Base-by-base conservation (phyloP, 2,113 vertebrate species). In the Labrus mixtus region DNA sequence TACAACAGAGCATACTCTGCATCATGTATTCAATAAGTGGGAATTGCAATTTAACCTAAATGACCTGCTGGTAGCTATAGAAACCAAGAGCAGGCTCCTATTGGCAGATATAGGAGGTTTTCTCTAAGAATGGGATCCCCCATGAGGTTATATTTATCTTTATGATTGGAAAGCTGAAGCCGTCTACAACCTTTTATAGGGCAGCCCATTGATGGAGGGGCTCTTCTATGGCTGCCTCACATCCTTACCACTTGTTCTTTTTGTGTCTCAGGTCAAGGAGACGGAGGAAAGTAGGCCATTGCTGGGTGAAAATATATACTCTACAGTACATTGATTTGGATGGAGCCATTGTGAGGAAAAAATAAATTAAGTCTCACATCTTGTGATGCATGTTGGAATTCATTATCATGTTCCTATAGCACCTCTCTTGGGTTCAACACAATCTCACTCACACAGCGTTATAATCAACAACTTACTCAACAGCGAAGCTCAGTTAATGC, bases 211-310 rank as follows among this genome's bases (percentile, higher is more conserved):
- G 29, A 74, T 41, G 22, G 29, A 55, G 58, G 3, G 15, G 51
- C 55, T 71, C 33, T 58, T 69, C 55, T 58, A 61, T 68, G 48
- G 73, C 66, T 61, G 45, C 46, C 37, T 58, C 66, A 37, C 59
- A 61, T 68, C 56, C 19, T 63, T 41, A 25, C 46, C 11, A 17
- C 64, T 69, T 29, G 23, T 33, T 80, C 55, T 57, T 25, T 29
- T 36, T 0, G 29, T 66, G 70, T 77, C 62, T 58, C 77, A 90
- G 85, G 83, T 86, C 90, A 89, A 36, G 85, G 73, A 82, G 75
- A 84, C 43, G 2, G 68, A 13, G 53, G 43, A 67, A 87, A 86
- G 41, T 86, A 69, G 89, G 81, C 65, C 84, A 77, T 2, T 16
- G 55, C 63, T 54, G 20, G 10, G 22, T 36, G 11, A 46, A 68